Conservation (phyloP, 2,888 invertebrate species). For the Erynnis tages region DNA sequence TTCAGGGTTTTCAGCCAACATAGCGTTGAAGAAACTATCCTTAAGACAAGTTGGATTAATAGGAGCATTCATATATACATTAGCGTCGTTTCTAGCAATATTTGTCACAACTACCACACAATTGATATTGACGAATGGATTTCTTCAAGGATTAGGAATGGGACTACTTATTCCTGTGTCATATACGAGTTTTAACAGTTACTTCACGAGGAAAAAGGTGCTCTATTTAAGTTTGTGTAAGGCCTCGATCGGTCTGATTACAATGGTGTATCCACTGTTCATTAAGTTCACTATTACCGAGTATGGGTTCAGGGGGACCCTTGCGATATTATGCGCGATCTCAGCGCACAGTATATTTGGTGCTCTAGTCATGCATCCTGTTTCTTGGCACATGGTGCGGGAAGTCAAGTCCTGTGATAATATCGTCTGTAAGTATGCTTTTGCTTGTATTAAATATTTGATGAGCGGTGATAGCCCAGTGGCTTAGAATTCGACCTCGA, state of each 20-base stretch:
- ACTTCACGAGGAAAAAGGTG: conserved; percentile 86
- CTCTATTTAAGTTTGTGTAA: conserved; percentile 87
- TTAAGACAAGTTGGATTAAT: conserved; percentile 84
- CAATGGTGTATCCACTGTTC: conserved; percentile 85
- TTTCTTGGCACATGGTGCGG: conserved; percentile 85
- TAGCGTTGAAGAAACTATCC: conserved; percentile 83
- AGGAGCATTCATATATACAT: conserved; percentile 83
- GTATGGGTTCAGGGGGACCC: conserved; percentile 87
- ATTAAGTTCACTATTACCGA: conserved; percentile 83
- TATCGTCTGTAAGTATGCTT: conserved; percentile 66
- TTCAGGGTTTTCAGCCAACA: conserved; percentile 86
- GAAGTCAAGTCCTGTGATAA: conserved; percentile 62
- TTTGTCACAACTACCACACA: conserved; percentile 84
- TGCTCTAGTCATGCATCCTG: conserved; percentile 86
- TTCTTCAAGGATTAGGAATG: conserved; percentile 84
- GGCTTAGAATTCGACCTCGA: no score
- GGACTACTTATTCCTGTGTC: conserved; percentile 87
- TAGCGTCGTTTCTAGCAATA: conserved; percentile 83
- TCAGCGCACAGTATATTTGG: conserved; percentile 86
- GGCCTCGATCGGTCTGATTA: conserved; percentile 84
- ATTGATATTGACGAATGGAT: conserved; percentile 84
- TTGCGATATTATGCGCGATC: conserved; percentile 85
- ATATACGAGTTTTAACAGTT: conserved; percentile 87
- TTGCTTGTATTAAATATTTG: no score
- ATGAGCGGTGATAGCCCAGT: no score